phyloP scores from a whole-genome alignment of 2,888 invertebrate species.

The Mythimna loreyi region DNA sequence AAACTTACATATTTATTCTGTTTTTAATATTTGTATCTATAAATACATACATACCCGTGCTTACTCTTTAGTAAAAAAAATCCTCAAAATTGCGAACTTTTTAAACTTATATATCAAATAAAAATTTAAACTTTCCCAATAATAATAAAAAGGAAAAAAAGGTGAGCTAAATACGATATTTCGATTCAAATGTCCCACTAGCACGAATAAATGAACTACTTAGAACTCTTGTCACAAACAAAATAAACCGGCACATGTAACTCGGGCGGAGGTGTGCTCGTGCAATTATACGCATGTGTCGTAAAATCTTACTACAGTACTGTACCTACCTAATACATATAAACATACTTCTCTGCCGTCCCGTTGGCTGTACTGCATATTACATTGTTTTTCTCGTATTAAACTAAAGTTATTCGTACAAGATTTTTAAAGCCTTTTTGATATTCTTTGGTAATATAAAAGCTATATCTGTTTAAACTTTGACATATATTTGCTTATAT shows the following conservation, averaged over 20 bases:
- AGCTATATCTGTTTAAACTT: no score
- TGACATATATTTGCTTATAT: no score
- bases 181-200: neutral
- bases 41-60: no score
- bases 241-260: constrained; percentile 13
- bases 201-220: neutral
- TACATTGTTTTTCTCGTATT: constrained; percentile 31
- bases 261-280: constrained; percentile 53
- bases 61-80: no score
- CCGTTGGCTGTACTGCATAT: constrained; percentile 54
- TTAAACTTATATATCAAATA: no score
- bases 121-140: no score
- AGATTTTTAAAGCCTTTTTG: neutral
- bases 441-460: neutral
- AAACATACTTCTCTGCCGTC: neutral
- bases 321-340: neutral
- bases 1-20: no score
- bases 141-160: no score
- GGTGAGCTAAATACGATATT: neutral
- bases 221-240: neutral
- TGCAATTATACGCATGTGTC: constrained; percentile 53
- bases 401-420: neutral
- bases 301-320: constrained; percentile 39
- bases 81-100: no score
- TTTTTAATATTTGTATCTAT: no score